Evolutionary conservation across 2,113 vertebrate species (phyloP), one percentile per base, ranked within the genome.

Genomic region (Brachionichthys hirsutus): DNA sequence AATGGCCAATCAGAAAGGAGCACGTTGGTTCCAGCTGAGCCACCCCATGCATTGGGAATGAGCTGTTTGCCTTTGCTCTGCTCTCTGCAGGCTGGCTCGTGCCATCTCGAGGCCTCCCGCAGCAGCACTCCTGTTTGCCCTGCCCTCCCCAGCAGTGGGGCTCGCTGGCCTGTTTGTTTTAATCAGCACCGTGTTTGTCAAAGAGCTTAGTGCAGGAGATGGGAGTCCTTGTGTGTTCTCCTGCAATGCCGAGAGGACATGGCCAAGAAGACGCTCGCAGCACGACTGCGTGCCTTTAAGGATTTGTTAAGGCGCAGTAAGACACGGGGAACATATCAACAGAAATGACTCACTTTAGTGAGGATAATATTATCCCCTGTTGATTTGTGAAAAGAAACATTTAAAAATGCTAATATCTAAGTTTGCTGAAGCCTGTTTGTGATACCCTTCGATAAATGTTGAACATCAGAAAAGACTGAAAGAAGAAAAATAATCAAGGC

Each of bases 141-240:
- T 82, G 75, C 83, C 79, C 62, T 78, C 80, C 54, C 75, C 64
- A 60, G 74, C 85, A 73, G 74, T 4, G 14, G 64, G 75, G 68
- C 73, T 83, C 47, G 48, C 67, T 17, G 59, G 48, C 54, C 84
- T 89, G 86, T 89, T 91, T 89, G 82, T 89, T 89, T 90, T 88
- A 89, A 90, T 90, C 85, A 88, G 82, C 78, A 61, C 60, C 65
- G 22, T 90, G 84, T 90, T 91, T 91, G 85, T 77, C 78, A 80
- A 86, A 87, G 78, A 84, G 80, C 84, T 86, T 85, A 64, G 67
- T 76, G 81, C 70, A 76, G 78, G 73, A 85, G 84, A 79, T 80
- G 67, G 73, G 70, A 83, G 81, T 82, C 71, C 78, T 85, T 85
- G 76, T 74, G 81, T 73, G 65, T 66, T 78, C 67, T 74, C 68